phyloP scores from a whole-genome alignment of 2,113 vertebrate genomes.

The Rhinichthys klamathensis region DNA sequence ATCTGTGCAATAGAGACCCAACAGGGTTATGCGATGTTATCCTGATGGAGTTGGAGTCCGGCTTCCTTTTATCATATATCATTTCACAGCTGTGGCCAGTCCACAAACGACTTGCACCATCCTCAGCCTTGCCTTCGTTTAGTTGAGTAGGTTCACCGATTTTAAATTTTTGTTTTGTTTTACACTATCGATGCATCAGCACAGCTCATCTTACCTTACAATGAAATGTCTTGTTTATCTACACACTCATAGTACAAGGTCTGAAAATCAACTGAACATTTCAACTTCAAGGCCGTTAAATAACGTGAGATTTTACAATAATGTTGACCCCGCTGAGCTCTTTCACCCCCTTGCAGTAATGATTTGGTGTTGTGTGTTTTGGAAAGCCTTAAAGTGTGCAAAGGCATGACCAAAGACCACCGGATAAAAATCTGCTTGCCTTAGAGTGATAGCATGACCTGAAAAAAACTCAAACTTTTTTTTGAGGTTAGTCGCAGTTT shows the following conservation, averaged over 20 bases:
- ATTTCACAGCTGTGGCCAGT: no score
- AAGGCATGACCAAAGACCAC: constrained; percentile 16
- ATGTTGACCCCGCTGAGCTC: neutral
- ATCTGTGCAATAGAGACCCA: constrained; percentile 15
- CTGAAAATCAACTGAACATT: neutral
- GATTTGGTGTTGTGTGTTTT: neutral
- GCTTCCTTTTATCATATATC: no score
- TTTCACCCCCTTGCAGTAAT: neutral
- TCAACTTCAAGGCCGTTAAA: neutral
- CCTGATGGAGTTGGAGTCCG: neutral
- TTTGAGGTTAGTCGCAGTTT: neutral
- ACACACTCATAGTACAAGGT: neutral
- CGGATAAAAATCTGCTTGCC: neutral
- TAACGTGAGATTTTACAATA: neutral
- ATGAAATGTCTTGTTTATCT: neutral
- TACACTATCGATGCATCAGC: neutral
- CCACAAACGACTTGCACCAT: neutral
- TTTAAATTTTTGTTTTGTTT: neutral
- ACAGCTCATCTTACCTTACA: neutral
- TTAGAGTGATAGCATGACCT: neutral
- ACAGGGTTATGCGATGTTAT: neutral
- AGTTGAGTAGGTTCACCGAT: neutral
- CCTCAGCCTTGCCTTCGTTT: neutral
- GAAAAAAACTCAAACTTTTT: neutral
- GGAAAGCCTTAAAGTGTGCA: neutral